These are phyloP conservation scores for Pseudomyrmex dendroicus DNA, from an alignment of 1,140 invertebrate genomes.

Conservation along the genomic window DNA sequence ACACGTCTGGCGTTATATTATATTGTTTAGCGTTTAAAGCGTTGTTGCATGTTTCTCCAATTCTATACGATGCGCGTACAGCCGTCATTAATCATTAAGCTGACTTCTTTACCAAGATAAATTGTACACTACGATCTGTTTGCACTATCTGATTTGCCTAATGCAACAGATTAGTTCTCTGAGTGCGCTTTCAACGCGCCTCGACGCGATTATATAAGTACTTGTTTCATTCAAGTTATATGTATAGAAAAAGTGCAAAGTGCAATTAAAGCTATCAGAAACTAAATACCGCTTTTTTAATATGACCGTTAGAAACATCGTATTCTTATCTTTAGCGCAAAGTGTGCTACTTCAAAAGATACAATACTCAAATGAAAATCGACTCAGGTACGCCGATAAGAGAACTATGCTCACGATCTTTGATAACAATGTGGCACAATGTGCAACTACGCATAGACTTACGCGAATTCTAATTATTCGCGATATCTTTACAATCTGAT, in stretches of 20 bases:
- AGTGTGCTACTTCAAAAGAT: constrained; percentile 41
- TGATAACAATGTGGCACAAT: constrained; percentile 34
- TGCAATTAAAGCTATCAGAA: not conserved
- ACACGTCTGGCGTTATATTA: not conserved
- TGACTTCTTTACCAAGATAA: not conserved
- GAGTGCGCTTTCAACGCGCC: not conserved
- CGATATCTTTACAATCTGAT: constrained; percentile 1
- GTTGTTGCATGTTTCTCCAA: not conserved
- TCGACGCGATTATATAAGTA: not conserved
- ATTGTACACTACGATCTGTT: not conserved
- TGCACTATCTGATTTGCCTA: not conserved
- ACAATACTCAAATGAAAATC: constrained; percentile 44
- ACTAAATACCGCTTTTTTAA: not conserved
- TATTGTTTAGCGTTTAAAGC: constrained; percentile 22
- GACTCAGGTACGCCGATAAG: constrained; percentile 23
- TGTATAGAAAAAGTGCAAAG: not conserved
- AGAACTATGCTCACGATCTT: constrained; percentile 29
- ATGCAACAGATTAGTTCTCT: not conserved
- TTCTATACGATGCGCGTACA: not conserved
- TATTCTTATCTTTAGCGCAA: constrained; percentile 38
- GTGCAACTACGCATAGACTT: not conserved
- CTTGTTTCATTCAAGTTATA: too few species aligned
- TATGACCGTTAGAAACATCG: not conserved
- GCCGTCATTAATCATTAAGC: constrained; percentile 20
- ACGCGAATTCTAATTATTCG: not conserved